Conservation (phyloP, 1,140 invertebrate species). For the Micrasema longulum region DNA sequence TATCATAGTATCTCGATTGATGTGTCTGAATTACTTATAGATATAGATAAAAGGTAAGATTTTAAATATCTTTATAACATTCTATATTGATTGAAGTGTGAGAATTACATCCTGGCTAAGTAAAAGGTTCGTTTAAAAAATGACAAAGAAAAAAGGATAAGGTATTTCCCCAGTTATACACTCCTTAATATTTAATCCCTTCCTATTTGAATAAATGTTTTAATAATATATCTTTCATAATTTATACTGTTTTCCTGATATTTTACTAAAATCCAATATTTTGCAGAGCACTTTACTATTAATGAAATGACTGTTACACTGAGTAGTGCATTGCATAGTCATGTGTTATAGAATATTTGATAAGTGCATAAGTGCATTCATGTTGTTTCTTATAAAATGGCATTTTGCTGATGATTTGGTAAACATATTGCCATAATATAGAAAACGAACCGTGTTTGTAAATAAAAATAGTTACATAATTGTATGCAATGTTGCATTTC, state of each 20-base stretch:
- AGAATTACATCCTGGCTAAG: too few species aligned
- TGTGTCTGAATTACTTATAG: slow-evolving; percentile 8
- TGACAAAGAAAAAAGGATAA: too few species aligned
- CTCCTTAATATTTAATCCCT: slow-evolving; percentile 16
- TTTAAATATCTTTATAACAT: too few species aligned
- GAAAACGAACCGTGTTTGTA: slow-evolving; percentile 32
- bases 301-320: slow-evolving; percentile 30
- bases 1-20: slow-evolving; percentile 16
- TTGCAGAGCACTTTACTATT: slow-evolving; percentile 18
- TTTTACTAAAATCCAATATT: slow-evolving; percentile 1
- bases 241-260: slow-evolving; percentile 13
- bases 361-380: slow-evolving; percentile 34
- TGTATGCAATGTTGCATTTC: slow-evolving; percentile 7
- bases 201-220: slow-evolving; percentile 26
- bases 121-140: too few species aligned
- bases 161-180: slow-evolving; percentile 1
- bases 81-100: too few species aligned
- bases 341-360: slow-evolving; percentile 33
- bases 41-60: too few species aligned
- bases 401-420: slow-evolving; percentile 13
- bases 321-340: slow-evolving; percentile 35
- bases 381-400: slow-evolving; percentile 38
- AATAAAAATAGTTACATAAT: slow-evolving; percentile 30
- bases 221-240: slow-evolving; percentile 14
- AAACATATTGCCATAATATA: slow-evolving; percentile 28